A percentile compares a stretch with the other conserved stretches of the same genome.
Conservation (phyloP, 2,113 vertebrate genomes). For the Numida meleagris region DNA sequence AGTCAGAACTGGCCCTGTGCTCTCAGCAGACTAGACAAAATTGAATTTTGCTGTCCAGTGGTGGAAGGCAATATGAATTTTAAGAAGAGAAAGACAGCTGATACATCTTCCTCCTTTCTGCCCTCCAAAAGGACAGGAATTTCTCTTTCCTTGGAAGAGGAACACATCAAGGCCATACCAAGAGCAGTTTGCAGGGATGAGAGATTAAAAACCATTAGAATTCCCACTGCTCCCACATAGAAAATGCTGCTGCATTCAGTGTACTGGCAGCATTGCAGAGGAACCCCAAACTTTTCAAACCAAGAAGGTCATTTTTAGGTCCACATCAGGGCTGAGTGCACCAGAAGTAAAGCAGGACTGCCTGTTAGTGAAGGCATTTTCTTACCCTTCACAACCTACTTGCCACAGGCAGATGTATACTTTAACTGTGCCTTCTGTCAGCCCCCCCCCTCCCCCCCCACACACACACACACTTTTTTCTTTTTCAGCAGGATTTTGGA, state of each 20-base stretch:
- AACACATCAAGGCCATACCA: background rate
- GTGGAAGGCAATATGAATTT: background rate
- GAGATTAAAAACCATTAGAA: background rate
- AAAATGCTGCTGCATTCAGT: background rate
- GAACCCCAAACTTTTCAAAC: background rate
- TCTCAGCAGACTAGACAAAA: background rate
- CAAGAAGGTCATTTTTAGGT: background rate
- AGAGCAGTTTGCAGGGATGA: background rate
- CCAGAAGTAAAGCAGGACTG: background rate
- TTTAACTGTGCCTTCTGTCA: background rate
- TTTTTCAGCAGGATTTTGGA: background rate
- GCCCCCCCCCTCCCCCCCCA: background rate
- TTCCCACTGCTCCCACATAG: background rate
- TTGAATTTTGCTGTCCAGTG: background rate
- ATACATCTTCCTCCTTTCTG: background rate
- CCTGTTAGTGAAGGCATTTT: background rate
- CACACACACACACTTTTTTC: too few species aligned
- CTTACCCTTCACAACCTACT: background rate
- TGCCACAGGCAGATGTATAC: background rate
- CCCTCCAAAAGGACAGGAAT: background rate
- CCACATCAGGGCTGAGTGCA: background rate
- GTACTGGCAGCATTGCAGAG: background rate
- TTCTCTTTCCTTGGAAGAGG: background rate
- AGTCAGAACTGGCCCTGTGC: background rate
- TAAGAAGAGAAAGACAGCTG: background rate